Conservation (phyloP, 2,888 invertebrate genomes). For the Drosophila falleni region DNA sequence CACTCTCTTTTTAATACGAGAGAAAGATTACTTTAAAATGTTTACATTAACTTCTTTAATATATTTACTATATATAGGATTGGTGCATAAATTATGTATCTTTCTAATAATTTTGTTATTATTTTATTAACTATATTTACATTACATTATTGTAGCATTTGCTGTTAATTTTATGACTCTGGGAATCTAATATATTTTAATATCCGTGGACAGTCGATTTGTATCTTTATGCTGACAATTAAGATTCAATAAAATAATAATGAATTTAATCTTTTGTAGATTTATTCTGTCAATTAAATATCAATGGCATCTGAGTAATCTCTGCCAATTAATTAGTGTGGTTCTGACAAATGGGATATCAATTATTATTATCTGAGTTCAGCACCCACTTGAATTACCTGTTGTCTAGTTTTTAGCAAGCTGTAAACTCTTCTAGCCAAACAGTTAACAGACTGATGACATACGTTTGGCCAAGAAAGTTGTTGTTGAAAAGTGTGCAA, state of each 20-base stretch:
- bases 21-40: neutral
- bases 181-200: too few relatives aligned
- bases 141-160: too few relatives aligned
- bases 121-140: too few relatives aligned
- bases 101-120: too few relatives aligned
- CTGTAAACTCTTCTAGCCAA: slow-evolving; percentile 35
- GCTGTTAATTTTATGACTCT: too few relatives aligned
- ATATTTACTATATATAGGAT: neutral
- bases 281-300: neutral
- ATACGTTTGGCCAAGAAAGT: slow-evolving; percentile 34
- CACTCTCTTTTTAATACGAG: slow-evolving; percentile 4
- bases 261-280: too few relatives aligned
- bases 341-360: slow-evolving; percentile 6
- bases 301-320: neutral
- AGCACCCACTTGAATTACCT: neutral
- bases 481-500: slow-evolving; percentile 50
- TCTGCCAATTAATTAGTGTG: slow-evolving; percentile 10
- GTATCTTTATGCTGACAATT: neutral
- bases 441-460: slow-evolving; percentile 55
- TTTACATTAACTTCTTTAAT: neutral
- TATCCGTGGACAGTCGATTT: neutral
- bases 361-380: neutral
- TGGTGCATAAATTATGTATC: neutral
- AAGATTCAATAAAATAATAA: too few relatives aligned
- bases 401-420: slow-evolving; percentile 17